Conservation (phyloP, 2,113 vertebrate species). For the Corythornis cristatus region DNA sequence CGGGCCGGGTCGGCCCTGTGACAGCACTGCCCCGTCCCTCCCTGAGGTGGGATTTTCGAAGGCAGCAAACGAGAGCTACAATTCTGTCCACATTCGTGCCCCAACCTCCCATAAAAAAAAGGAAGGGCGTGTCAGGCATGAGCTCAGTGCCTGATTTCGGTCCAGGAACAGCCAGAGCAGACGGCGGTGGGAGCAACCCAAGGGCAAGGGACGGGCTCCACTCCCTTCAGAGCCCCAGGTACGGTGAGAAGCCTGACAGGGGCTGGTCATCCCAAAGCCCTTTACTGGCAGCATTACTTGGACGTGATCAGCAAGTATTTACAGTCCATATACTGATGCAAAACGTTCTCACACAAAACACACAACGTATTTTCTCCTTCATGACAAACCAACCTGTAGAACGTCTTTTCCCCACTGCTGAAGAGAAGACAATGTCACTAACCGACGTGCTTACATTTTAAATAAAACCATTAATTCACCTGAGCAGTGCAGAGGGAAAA, state of each 20-base stretch:
- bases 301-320: rapidly evolving
- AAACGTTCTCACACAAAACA: background rate
- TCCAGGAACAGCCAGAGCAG: background rate
- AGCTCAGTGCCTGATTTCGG: background rate
- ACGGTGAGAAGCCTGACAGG: background rate
- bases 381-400: background rate
- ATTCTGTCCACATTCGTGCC: background rate
- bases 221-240: background rate
- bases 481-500: no score
- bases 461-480: background rate
- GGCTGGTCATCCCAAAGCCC: background rate
- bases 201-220: no score
- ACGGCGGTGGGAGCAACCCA: background rate
- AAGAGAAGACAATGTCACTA: background rate
- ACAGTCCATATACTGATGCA: rapidly evolving
- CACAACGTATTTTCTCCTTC: background rate
- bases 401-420: background rate
- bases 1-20: background rate
- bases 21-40: background rate
- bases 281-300: rapidly evolving
- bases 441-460: background rate
- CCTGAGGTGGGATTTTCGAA: background rate
- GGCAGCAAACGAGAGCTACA: background rate
- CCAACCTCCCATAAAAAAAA: background rate
- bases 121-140: background rate